phyloP scores from a whole-genome alignment of 2,113 vertebrate species.

The Cyphomyrus discorhynchus region DNA sequence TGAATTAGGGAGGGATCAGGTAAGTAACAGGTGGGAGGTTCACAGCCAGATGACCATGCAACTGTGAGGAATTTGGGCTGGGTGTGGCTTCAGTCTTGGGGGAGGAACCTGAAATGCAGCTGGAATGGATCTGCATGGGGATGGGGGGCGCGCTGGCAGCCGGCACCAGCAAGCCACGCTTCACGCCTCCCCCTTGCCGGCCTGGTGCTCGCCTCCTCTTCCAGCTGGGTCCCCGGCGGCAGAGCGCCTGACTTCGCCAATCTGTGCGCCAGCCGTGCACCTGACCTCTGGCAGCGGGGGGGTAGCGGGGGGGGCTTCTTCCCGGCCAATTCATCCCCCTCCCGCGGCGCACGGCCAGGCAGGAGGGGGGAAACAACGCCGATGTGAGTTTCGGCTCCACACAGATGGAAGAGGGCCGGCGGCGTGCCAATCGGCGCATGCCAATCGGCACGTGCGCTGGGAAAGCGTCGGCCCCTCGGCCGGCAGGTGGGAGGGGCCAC shows the following conservation, averaged over 20 bases:
- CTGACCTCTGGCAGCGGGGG: not conserved
- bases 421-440: too few species aligned
- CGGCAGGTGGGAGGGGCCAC: slow-evolving; percentile 12
- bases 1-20: not conserved
- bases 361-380: not conserved
- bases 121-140: not conserved
- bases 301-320: not conserved
- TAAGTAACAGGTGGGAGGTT: not conserved
- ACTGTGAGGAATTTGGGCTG: not conserved
- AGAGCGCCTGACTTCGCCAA: not conserved
- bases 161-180: slow-evolving; percentile 44
- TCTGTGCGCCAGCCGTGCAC: not conserved
- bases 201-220: slow-evolving; percentile 41
- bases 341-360: not conserved
- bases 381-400: not conserved
- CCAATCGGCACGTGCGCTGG: not conserved
- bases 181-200: slow-evolving; percentile 30
- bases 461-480: not conserved
- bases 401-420: not conserved
- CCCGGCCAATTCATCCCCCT: not conserved
- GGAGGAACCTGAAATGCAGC: not conserved
- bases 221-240: slow-evolving; percentile 27
- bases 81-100: not conserved
- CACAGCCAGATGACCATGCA: not conserved
- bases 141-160: slow-evolving; percentile 31